Evolutionary conservation across 2,797 vertebrate species (phyloP), one percentile per base, ranked within the genome.

Genomic region (Oryzias dopingdopingensis): DNA sequence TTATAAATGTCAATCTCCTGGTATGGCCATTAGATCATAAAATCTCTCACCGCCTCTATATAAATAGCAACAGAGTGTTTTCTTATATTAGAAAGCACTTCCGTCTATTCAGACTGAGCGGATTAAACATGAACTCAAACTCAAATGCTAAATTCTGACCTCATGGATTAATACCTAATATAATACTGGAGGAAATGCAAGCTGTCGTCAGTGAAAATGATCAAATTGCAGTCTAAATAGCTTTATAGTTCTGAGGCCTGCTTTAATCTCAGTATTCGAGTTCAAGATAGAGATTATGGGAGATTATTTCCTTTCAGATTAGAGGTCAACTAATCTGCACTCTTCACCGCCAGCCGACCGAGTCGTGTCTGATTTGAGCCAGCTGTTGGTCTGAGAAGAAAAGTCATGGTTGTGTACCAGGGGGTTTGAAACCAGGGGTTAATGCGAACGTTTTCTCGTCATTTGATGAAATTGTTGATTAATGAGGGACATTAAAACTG

Each of bases 291-390:
- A 79, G 76, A 83, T 82, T 83, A 77, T 62, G 59, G 58, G 58
- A 79, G 78, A 84, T 81, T 77, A 85, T 60, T 55, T 57, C 52
- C 69, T 74, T 61, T 43, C 59, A 78, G 73, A 74, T 71, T 68
- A 63, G 62, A 68, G 48, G 58, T 65, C 32, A 69, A 78, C 51
- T 84, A 82, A 86, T 83, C 80, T 80, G 65, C 72, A 64, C 76
- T 83, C 68, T 37, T 59, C 64, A 74, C 70, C 62, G 54, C 37
- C 59, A 47, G 42, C 73, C 10, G 45, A 73, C 65, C 70, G 50
- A 55, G 41, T 67, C 56, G 57, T 52, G 56, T 70, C 58, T 70
- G 62, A 64, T 67, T 66, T 64, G 62, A 49, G 13, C 54, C 59
- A 75, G 72, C 77, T 77, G 74, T 57, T 72, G 54, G 49, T 14